Base-by-base conservation (phyloP, 2,113 vertebrate species). In the Sinocyclocheilus grahami region DNA sequence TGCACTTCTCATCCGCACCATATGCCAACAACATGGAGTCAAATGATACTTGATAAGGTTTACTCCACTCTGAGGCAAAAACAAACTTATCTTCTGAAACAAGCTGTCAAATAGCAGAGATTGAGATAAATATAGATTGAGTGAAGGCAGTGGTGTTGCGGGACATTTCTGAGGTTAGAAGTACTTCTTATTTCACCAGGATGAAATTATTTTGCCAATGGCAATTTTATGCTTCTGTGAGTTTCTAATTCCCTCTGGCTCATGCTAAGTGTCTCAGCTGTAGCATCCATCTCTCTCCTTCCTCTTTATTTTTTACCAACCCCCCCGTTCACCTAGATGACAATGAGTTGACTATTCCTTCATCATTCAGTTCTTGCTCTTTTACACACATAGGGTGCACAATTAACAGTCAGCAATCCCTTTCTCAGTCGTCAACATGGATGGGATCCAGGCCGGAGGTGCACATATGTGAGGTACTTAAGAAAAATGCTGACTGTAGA, bases 401-500 rank as follows among this genome's bases (percentile, higher is more conserved):
- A 79, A 71, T 48, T 80, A 89, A 90, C 91, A 91, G 93, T 94
- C 93, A 94, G 92, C 93, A 93, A 93, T 92, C 91, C 90, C 91
- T 93, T 86, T 89, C 87, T 83, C 91, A 88, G 86, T 91, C 91
- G 86, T 92, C 90, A 92, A 93, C 89, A 85, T 93, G 92, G 93
- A 93, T 92, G 92, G 86, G 33, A 90, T 92, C 89, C 92, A 92
- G 89, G 87, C 93, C 74, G 88, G 92, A 93, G 87, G 89, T 91
- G 90, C 86, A 90, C 93, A 93, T 94, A 94, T 94, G 93, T 91
- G 92, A 86, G 90, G 86, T 94, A 91, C 86, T 92, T 76, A 84
- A 84, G 88, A 91, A 94, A 95, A 90, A 89, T 93, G 94, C 94
- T 95, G 94, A 94, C 90, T 90, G 88, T 53, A 76, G 88, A 85